A percentile compares a stretch with the other conserved stretches of the same genome.
Evolutionary conservation across 2,888 invertebrate genomes (phyloP).

Genomic region (Bombylius discolor): DNA sequence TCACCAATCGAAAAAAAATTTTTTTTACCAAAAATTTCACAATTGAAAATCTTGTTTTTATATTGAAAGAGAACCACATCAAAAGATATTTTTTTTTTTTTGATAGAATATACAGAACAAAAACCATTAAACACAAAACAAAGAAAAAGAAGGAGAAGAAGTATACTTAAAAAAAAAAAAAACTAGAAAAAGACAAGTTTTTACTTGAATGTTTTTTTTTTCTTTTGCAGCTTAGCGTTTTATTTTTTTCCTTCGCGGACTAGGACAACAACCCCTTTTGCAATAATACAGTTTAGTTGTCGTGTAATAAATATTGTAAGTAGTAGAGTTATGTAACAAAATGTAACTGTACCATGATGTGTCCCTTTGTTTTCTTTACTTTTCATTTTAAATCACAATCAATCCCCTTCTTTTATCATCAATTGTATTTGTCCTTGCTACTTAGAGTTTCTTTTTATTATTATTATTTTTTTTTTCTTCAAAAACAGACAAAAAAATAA

Average conservation of each 20-base stretch:
- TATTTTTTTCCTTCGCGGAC: neutral
- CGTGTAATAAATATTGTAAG: neutral
- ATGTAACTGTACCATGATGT: neutral
- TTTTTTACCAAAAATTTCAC: no score
- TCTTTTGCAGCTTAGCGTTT: neutral
- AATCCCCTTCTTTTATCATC: slow-evolving; percentile 2
- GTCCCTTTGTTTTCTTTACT: neutral
- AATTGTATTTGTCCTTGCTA: neutral
- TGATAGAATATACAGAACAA: no score
- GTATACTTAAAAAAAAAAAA: neutral
- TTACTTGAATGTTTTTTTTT: neutral
- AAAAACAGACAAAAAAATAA: no score
- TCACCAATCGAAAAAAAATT: neutral
- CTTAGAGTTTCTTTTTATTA: neutral
- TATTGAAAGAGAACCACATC: neutral
- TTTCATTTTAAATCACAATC: neutral
- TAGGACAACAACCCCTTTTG: slow-evolving; percentile 2
- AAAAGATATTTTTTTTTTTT: neutral
- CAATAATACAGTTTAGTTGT: neutral
- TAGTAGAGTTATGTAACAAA: neutral
- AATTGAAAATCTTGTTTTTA: no score
- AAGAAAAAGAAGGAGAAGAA: no score
- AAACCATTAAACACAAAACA: no score
- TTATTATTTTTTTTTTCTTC: no score
- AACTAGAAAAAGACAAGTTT: neutral